A percentile compares a stretch with the other conserved stretches of the same genome.
These are phyloP conservation scores for Prionailurus bengalensis DNA, from an alignment of 2,113 vertebrate genomes.

Conservation along the genomic window DNA sequence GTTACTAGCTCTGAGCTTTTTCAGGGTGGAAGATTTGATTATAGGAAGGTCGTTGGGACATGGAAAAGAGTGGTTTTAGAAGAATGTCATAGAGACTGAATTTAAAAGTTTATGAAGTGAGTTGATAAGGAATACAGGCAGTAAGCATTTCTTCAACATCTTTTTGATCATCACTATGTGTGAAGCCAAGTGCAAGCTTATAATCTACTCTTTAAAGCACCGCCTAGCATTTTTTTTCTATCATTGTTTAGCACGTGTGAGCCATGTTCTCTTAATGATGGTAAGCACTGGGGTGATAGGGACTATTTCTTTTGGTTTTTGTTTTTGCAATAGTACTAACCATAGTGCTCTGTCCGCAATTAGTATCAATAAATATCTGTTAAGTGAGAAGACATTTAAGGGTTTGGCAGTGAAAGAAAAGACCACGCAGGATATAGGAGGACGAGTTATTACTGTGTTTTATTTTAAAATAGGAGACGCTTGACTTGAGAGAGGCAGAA, in stretches of 20 bases:
- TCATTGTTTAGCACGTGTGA: neutral
- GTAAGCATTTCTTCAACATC: neutral
- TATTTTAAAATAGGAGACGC: neutral
- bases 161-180: neutral
- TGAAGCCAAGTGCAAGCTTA: neutral
- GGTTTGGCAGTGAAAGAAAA: neutral
- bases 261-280: neutral
- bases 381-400: neutral
- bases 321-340: conserved; percentile 12
- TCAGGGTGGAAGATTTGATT: neutral
- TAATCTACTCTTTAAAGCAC: neutral
- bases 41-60: neutral
- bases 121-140: neutral
- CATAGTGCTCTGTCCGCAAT: neutral
- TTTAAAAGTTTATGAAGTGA: conserved; percentile 16
- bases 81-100: neutral
- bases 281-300: neutral
- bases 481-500: neutral
- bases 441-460: neutral
- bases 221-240: neutral
- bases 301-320: neutral
- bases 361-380: neutral
- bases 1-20: neutral
- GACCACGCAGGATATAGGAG: neutral
- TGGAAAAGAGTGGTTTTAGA: neutral